A percentile compares a stretch with the other conserved stretches of the same genome.
These are phyloP conservation scores for Alviniconcha marisindica DNA, from an alignment of 1,140 invertebrate genomes.

Conservation along the genomic window DNA sequence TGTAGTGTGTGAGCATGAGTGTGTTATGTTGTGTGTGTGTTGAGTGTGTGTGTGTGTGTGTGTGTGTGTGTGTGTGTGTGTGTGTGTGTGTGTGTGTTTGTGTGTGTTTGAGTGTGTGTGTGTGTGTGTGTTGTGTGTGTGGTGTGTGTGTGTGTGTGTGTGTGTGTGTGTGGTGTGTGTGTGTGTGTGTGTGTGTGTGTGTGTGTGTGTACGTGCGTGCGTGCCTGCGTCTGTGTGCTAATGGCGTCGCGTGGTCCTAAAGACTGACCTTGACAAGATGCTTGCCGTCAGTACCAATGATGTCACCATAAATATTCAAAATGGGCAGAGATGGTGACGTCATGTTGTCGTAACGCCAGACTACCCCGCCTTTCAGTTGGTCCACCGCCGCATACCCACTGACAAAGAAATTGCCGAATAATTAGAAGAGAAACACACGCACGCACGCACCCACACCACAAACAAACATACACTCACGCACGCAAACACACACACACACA, in stretches of 20 bases:
- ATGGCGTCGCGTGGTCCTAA: neutral
- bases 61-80: neutral
- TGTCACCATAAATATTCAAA: slow-evolving; percentile 58
- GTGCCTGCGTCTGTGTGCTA: too few species aligned
- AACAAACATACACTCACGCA: too few species aligned
- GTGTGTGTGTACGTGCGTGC: too few species aligned
- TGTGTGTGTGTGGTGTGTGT: neutral
- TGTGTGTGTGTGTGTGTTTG: neutral
- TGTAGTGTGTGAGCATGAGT: too few species aligned
- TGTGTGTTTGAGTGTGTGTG: neutral
- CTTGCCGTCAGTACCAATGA: slow-evolving; percentile 61
- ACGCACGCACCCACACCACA: too few species aligned
- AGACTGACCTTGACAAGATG: slow-evolving; percentile 48
- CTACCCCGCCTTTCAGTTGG: slow-evolving; percentile 42
- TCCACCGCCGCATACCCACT: slow-evolving; percentile 61
- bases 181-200: neutral
- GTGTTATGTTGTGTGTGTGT: neutral
- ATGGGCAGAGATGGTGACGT: slow-evolving; percentile 58
- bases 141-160: neutral
- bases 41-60: too few species aligned
- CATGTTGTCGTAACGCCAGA: slow-evolving; percentile 56
- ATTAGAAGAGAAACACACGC: too few species aligned
- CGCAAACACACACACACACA: neutral
- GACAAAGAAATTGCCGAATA: neutral
- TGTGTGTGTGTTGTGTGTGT: neutral